These are phyloP conservation scores for Nothobranchius kuhntae DNA, from an alignment of 2,113 vertebrate species.

Conservation along the genomic window DNA sequence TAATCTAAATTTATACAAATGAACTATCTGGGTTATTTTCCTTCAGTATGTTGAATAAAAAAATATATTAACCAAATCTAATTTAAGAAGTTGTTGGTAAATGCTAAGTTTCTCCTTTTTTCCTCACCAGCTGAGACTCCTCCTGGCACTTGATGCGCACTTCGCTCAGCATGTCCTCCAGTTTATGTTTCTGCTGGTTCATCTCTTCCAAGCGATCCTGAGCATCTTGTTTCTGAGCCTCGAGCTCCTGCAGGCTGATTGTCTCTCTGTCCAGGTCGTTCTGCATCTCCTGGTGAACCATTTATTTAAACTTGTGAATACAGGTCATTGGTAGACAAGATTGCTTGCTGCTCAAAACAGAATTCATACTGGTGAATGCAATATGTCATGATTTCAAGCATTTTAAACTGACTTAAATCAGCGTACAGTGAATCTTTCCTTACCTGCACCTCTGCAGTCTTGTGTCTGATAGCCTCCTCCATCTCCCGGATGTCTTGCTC, in stretches of 20 bases:
- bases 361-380: not conserved
- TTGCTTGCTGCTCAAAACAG: not conserved
- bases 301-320: not conserved
- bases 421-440: conserved; percentile 13
- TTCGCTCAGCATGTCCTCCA: conserved; percentile 94
- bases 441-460: conserved; percentile 94
- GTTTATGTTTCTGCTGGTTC: conserved; percentile 96
- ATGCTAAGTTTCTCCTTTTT: not conserved
- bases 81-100: no score
- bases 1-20: no score
- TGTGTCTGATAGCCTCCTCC: conserved; percentile 92
- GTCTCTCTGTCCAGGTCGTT: conserved; percentile 93
- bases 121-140: conserved; percentile 92
- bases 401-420: not conserved
- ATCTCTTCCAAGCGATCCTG: conserved; percentile 96
- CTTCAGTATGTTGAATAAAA: no score
- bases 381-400: not conserved
- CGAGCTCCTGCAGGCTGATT: conserved; percentile 89
- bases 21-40: no score
- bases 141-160: conserved; percentile 94
- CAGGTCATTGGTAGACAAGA: not conserved
- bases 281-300: conserved; percentile 86
- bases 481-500: conserved; percentile 96
- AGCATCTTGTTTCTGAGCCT: conserved; percentile 95
- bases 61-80: no score